Evolutionary conservation across 2,113 vertebrate genomes (phyloP).

Genomic region (Empidonax traillii): DNA sequence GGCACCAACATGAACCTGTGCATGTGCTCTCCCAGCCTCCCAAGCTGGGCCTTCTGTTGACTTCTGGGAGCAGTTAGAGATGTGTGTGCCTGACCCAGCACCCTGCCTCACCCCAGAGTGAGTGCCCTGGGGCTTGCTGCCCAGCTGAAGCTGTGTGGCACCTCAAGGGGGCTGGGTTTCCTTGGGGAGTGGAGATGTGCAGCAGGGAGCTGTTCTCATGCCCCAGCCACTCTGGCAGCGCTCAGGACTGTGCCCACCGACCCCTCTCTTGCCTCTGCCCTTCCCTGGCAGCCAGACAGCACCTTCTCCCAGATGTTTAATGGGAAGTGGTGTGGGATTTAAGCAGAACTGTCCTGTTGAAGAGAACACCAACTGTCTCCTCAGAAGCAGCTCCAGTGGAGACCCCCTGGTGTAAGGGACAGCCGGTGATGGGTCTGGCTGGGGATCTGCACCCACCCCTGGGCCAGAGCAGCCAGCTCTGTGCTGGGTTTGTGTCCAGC

Average conservation of each 20-base stretch:
- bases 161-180: background rate
- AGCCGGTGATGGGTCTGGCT: too few species aligned
- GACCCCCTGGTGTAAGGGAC: background rate
- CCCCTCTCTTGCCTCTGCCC: background rate
- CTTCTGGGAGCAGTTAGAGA: background rate
- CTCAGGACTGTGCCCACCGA: background rate
- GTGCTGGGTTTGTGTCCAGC: background rate
- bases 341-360: background rate
- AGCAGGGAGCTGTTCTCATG: background rate
- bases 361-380: background rate
- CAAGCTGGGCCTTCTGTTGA: background rate
- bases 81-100: background rate
- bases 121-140: background rate
- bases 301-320: background rate
- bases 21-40: background rate
- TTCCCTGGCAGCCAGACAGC: background rate
- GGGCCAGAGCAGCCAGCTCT: background rate
- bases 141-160: background rate
- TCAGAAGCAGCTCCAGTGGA: background rate
- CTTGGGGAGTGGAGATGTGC: background rate
- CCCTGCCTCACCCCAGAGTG: too few species aligned
- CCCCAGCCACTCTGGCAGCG: background rate
- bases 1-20: fast-evolving
- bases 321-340: background rate
- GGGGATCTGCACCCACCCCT: background rate